Evolutionary conservation across 2,797 vertebrate species (phyloP), one percentile per base, ranked within the genome.

Genomic region (Garrulus glandarius): DNA sequence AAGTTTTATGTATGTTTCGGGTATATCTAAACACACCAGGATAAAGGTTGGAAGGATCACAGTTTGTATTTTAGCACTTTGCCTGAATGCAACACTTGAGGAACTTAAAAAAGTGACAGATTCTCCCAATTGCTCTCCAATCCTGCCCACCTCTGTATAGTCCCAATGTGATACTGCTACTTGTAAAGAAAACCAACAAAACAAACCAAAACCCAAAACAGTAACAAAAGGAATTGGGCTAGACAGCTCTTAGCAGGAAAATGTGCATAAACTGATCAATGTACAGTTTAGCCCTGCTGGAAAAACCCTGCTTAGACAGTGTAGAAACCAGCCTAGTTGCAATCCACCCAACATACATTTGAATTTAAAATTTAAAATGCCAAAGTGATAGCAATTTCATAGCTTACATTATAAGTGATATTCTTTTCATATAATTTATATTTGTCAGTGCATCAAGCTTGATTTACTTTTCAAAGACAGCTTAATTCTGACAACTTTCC

Each of bases 401-500:
- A 76, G 87, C 10, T 55, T n/a, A 64, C 39, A 30, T 59, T 34
- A 19, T 53, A 77, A 29, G 44, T 57, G 53, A 57, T 65, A 69
- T 69, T 47, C 24, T 77, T 78, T 69, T 13, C 5, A 57, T 70
- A 70, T 93, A 57, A 69, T 76, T 91, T 13, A 59, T 91, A 94
- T 68, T 91, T 90, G 53, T 91, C 75, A 85, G 46, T 92, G 87
- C 34, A 86, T 86, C 72, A 79, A 78, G 63, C 24, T 79, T 52
- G 24, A 92, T 75, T 68, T 80, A 22, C 27, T 87, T 85, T 80
- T 85, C 49, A 68, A 77, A 87, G 68, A 53, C 64, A 71, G 72
- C 18, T 87, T 75, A 74, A 86, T 89, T 93, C 44, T 81, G 72
- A 78, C 76, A 89, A 14, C 11, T 29, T 87, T 96, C 91, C 93